Evolutionary conservation across 2,113 vertebrate genomes (phyloP).

Genomic region (Delphinus delphis): DNA sequence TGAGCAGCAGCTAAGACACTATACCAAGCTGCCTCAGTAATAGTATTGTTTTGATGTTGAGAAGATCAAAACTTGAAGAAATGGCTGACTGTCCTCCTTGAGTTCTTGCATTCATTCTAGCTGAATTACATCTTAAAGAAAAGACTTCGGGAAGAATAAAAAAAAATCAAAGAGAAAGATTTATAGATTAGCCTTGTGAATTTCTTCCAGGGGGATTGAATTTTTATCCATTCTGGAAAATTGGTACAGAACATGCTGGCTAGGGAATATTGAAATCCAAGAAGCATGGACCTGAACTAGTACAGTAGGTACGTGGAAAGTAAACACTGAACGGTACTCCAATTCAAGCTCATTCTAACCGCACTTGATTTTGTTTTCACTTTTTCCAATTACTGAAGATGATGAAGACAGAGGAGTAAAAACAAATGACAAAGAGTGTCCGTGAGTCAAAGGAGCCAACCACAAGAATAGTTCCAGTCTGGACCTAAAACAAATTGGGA

Average conservation of each 20-base stretch:
- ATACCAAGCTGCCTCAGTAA: neutral
- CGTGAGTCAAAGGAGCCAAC: neutral
- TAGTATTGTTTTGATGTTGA: neutral
- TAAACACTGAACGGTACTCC: neutral
- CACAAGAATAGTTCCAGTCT: neutral
- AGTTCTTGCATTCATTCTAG: neutral
- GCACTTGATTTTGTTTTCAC: neutral
- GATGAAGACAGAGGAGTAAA: neutral
- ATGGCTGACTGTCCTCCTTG: neutral
- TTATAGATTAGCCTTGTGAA: neutral
- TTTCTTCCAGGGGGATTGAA: neutral
- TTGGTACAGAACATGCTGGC: neutral
- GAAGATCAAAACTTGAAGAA: neutral
- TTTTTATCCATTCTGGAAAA: neutral
- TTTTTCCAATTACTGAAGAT: neutral
- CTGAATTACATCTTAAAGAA: neutral
- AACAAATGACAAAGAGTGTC: neutral
- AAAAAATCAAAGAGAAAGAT: neutral
- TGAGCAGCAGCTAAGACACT: neutral
- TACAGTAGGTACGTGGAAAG: neutral
- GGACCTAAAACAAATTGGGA: neutral
- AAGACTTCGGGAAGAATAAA: neutral
- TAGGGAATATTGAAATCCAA: neutral
- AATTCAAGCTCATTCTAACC: neutral
- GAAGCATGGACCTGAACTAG: neutral